phyloP scores from a whole-genome alignment of 2,888 invertebrate genomes.

The Endotricha flammealis region DNA sequence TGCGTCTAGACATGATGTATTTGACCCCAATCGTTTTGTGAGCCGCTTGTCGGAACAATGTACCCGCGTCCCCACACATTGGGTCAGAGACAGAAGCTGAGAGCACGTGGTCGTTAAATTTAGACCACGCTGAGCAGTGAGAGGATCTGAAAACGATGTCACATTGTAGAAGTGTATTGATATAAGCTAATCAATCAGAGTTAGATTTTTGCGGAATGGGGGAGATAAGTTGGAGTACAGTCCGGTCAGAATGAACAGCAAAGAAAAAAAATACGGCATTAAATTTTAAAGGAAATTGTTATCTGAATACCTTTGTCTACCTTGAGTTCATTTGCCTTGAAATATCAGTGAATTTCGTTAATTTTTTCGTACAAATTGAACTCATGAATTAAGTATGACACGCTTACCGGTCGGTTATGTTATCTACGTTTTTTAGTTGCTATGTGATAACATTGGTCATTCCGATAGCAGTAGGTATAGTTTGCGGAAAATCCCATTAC shows the following conservation, averaged over 20 bases:
- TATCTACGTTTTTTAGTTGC: constrained; percentile 21
- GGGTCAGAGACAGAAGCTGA: constrained; percentile 9
- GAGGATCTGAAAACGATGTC: not conserved
- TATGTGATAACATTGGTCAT: constrained; percentile 26
- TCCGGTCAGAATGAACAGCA: too few species aligned
- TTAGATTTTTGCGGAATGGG: too few species aligned
- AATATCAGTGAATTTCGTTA: constrained; percentile 1
- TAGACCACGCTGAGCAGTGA: constrained; percentile 37
- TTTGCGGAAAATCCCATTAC: constrained; percentile 20
- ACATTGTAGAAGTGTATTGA: constrained; percentile 6
- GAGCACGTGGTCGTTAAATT: constrained; percentile 61
- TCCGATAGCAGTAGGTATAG: constrained; percentile 7
- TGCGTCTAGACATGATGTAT: constrained; percentile 42
- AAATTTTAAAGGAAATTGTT: constrained; percentile 16
- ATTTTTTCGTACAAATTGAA: constrained; percentile 13
- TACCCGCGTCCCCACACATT: constrained; percentile 31
- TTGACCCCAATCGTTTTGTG: constrained; percentile 57
- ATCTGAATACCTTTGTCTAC: constrained; percentile 14
- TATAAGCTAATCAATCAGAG: too few species aligned
- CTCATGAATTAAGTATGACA: constrained; percentile 11
- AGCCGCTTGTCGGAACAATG: constrained; percentile 42
- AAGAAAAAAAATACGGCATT: too few species aligned
- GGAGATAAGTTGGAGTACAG: too few species aligned
- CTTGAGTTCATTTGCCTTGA: constrained; percentile 18
- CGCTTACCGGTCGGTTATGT: constrained; percentile 3